Conservation (phyloP, 2,113 vertebrate genomes). For the Pelusios castaneus region DNA sequence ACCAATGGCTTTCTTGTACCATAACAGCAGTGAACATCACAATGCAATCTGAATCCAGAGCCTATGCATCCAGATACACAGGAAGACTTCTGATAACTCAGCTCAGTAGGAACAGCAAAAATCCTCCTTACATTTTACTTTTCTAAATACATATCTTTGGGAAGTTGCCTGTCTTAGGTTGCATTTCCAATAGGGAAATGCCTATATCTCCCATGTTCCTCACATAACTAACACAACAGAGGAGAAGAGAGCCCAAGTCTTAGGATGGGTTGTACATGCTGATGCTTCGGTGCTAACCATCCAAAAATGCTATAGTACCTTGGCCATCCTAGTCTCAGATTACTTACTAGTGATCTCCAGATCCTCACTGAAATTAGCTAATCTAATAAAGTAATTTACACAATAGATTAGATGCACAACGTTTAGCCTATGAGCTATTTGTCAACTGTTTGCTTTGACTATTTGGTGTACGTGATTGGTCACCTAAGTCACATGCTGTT, state of each 20-base stretch:
- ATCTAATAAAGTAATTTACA: not conserved
- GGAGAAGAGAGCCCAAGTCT: not conserved
- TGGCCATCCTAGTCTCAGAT: rapidly evolving
- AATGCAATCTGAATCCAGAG: not conserved
- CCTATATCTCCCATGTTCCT: not conserved
- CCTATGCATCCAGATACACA: not conserved
- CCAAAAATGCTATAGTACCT: not conserved
- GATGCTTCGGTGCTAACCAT: not conserved
- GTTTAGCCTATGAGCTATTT: not conserved
- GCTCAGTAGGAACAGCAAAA: not conserved
- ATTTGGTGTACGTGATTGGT: not conserved
- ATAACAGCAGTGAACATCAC: not conserved
- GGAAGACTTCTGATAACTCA: not conserved
- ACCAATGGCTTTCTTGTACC: not conserved
- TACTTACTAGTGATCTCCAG: not conserved
- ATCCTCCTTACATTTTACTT: not conserved
- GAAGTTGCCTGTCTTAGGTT: not conserved
- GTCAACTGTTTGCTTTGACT: not conserved
- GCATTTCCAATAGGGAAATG: not conserved
- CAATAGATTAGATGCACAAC: not conserved
- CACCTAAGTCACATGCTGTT: not conserved
- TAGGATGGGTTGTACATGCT: too few species aligned
- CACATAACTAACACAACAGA: not conserved
- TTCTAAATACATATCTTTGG: not conserved
- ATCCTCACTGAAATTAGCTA: not conserved